Evolutionary conservation across 1,140 invertebrate species (phyloP).

Genomic region (Drosophila carrolli): DNA sequence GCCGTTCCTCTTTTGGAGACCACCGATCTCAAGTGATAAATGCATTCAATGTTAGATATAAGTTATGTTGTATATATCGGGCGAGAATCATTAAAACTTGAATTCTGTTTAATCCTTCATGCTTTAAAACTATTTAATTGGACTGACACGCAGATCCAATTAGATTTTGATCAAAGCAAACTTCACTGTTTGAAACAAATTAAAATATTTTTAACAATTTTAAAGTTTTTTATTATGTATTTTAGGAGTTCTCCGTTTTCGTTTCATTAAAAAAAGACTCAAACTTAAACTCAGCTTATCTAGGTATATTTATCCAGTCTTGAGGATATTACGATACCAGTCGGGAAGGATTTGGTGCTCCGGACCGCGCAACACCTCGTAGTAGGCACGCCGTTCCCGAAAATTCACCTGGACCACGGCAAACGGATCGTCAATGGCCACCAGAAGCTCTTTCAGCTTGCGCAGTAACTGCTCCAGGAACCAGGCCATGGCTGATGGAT

Average conservation of each 20-base stretch:
- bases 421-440: slow-evolving; percentile 31
- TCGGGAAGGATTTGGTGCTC: slow-evolving; percentile 35
- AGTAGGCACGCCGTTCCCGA: not conserved
- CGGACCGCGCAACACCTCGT: slow-evolving; percentile 11
- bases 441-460: slow-evolving; percentile 25
- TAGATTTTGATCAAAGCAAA: no score
- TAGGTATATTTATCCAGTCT: not conserved
- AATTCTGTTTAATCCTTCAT: no score
- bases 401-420: slow-evolving; percentile 47
- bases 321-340: slow-evolving; percentile 46
- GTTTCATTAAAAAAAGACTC: no score
- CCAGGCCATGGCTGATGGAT: slow-evolving; percentile 24
- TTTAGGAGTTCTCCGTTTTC: no score
- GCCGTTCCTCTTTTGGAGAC: slow-evolving; percentile 57
- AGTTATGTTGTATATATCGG: slow-evolving; percentile 8
- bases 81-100: not conserved
- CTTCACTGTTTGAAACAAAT: no score
- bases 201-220: no score
- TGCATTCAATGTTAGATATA: slow-evolving; percentile 3
- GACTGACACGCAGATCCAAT: no score
- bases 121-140: no score
- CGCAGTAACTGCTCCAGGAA: slow-evolving; percentile 47
- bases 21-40: slow-evolving; percentile 56
- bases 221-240: no score
- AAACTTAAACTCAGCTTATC: no score